A percentile compares a stretch with the other conserved stretches of the same genome.
phyloP scores from a whole-genome alignment of 2,888 invertebrate genomes.

The Amblyjoppa proteus region DNA sequence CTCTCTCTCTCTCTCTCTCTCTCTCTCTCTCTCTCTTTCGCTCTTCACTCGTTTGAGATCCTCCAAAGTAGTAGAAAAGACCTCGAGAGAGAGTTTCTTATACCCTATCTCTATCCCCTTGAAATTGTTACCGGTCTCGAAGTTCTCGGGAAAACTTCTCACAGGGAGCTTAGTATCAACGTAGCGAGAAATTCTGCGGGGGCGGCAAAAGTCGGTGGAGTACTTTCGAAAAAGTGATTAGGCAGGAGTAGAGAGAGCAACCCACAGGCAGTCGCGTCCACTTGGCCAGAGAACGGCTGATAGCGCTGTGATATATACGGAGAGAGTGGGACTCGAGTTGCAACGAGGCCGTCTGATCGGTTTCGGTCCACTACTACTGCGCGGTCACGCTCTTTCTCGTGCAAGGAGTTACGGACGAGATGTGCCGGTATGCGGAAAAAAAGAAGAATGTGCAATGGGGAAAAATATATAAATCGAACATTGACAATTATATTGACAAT shows the following conservation, averaged over 20 bases:
- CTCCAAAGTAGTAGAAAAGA: slow-evolving; percentile 42
- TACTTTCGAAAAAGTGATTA: slow-evolving; percentile 68
- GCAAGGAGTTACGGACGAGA: slow-evolving; percentile 23
- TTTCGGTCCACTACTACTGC: slow-evolving; percentile 37
- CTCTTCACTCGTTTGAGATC: slow-evolving; percentile 44
- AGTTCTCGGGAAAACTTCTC: slow-evolving; percentile 55
- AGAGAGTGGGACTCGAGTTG: slow-evolving; percentile 3
- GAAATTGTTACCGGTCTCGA: slow-evolving; percentile 58
- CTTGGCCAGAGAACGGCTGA: not conserved
- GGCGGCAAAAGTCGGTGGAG: slow-evolving; percentile 55
- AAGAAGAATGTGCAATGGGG: not conserved
- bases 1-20: slow-evolving; percentile 14
- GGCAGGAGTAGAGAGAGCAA: slow-evolving; percentile 26
- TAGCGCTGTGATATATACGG: slow-evolving; percentile 7
- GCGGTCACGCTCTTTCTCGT: not conserved
- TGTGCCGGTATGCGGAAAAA: not conserved
- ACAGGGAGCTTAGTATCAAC: slow-evolving; percentile 44
- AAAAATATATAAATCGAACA: not conserved
- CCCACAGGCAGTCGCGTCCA: slow-evolving; percentile 27
- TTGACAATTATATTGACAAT: not conserved
- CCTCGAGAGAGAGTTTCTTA: slow-evolving; percentile 48
- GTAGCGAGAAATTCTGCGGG: slow-evolving; percentile 46
- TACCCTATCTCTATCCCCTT: slow-evolving; percentile 50
- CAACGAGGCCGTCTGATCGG: slow-evolving; percentile 27
- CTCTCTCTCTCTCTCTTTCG: not conserved